Conservation (phyloP, 2,888 invertebrate genomes). For the Drosophila mayaguana region DNA sequence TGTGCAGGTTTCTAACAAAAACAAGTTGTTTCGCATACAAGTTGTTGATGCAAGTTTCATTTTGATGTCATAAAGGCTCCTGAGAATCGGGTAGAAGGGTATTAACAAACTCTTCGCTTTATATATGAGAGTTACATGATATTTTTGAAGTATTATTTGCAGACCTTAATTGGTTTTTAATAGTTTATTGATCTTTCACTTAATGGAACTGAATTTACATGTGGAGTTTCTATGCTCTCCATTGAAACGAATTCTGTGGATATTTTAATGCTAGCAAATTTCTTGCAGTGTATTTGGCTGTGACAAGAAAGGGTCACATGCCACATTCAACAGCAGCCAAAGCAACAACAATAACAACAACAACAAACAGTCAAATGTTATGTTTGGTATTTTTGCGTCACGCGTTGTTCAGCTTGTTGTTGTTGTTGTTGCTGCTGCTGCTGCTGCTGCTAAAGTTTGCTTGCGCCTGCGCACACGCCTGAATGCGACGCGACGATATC, state of each 20-base stretch:
- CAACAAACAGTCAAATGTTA: slow-evolving; percentile 65
- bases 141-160: background rate
- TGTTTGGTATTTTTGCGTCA: slow-evolving; percentile 82
- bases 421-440: slow-evolving; percentile 33
- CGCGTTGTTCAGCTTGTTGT: slow-evolving; percentile 72
- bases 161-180: background rate
- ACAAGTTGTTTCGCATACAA: background rate
- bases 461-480: slow-evolving; percentile 81
- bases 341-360: slow-evolving; percentile 32
- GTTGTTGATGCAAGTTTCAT: background rate
- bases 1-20: background rate
- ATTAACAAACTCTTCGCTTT: background rate
- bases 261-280: slow-evolving; percentile 19
- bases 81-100: background rate
- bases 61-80: background rate
- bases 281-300: slow-evolving; percentile 51
- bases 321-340: slow-evolving; percentile 54
- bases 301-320: slow-evolving; percentile 69
- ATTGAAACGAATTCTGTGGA: too few relatives aligned
- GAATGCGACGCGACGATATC: slow-evolving; percentile 74
- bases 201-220: too few relatives aligned
- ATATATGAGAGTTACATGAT: background rate
- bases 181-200: background rate
- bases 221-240: too few relatives aligned
- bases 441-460: slow-evolving; percentile 43